A percentile compares a stretch with the other conserved stretches of the same genome.
phyloP scores from a whole-genome alignment of 2,797 vertebrate genomes.

The Erethizon dorsatum region DNA sequence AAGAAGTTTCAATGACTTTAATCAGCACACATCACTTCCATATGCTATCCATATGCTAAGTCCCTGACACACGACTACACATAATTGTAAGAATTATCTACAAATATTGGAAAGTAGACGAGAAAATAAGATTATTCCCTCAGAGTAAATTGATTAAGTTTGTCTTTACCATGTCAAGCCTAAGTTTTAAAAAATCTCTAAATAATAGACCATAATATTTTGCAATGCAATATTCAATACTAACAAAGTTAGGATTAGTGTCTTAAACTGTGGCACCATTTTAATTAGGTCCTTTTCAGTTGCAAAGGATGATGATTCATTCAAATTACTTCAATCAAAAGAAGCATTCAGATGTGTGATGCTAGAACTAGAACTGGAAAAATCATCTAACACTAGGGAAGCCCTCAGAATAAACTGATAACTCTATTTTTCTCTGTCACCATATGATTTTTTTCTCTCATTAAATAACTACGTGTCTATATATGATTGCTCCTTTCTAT shows the following conservation, averaged over 20 bases:
- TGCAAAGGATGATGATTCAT: background rate
- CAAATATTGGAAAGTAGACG: background rate
- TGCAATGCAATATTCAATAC: background rate
- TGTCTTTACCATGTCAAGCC: background rate
- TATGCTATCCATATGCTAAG: background rate
- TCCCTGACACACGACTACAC: background rate
- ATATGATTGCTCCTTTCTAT: background rate
- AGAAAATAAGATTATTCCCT: background rate
- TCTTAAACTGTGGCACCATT: background rate
- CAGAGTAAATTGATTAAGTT: background rate
- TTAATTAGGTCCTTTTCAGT: background rate
- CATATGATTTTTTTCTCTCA: background rate
- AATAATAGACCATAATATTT: background rate
- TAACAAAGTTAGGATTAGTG: background rate
- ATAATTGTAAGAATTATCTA: background rate
- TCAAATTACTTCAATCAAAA: background rate
- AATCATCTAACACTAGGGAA: background rate
- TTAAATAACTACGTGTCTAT: background rate
- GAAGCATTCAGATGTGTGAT: background rate
- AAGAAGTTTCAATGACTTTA: background rate
- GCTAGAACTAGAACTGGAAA: too few species aligned
- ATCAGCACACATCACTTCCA: background rate
- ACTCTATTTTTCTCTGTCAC: background rate
- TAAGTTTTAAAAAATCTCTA: background rate
- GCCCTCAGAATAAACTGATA: background rate